These are phyloP conservation scores for Taeniopygia guttata DNA, from an alignment of 2,797 vertebrate species.

Conservation along the genomic window DNA sequence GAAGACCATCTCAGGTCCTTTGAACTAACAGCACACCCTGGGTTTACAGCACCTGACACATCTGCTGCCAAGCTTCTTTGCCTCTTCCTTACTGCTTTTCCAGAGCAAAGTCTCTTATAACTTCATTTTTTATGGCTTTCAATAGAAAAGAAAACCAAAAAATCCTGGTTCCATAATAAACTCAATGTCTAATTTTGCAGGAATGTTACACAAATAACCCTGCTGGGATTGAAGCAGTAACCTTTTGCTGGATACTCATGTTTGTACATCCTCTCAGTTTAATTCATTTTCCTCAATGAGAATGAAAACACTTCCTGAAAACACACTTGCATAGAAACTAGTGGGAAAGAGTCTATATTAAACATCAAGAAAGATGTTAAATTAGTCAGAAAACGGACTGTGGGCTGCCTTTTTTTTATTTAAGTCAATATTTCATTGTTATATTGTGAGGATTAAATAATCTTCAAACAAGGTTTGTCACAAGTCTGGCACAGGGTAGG, in stretches of 20 bases:
- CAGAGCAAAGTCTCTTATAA: not conserved
- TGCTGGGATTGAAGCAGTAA: not conserved
- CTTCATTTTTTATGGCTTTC: not conserved
- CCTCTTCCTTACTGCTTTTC: not conserved
- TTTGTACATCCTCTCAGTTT: not conserved
- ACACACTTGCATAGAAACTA: not conserved
- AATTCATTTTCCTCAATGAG: not conserved
- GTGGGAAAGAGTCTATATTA: not conserved
- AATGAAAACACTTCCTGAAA: not conserved
- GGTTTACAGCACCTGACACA: not conserved
- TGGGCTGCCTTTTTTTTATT: not conserved
- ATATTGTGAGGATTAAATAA: not conserved
- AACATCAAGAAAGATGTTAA: not conserved
- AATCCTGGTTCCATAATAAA: not conserved
- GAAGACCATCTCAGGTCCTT: not conserved
- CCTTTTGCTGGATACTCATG: not conserved
- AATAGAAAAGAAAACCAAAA: not conserved
- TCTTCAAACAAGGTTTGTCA: not conserved
- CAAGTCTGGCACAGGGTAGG: not conserved
- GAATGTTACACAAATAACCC: not conserved
- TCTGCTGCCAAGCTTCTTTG: not conserved
- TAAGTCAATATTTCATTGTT: not conserved
- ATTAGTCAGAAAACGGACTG: not conserved
- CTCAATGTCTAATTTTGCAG: not conserved
- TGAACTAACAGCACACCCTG: not conserved